Evolutionary conservation across 2,888 invertebrate genomes (phyloP), one percentile per base, ranked within the genome.

Genomic region (Tetheella fluctuosa): DNA sequence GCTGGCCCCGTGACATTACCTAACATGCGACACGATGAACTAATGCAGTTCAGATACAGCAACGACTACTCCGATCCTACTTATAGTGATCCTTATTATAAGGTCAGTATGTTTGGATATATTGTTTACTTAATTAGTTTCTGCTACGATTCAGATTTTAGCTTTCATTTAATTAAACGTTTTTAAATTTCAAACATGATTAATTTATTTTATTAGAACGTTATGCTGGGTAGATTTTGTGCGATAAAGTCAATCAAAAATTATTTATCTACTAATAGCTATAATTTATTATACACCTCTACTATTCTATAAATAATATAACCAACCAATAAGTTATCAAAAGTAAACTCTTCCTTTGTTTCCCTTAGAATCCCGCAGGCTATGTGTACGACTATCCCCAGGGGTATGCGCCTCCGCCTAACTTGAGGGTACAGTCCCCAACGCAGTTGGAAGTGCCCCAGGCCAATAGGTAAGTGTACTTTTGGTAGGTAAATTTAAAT

Each of bases 1-100:
- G 97, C 97, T 0, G 97, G 97, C 0, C 97, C 97, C 0, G 97
- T 97, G 6, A 95, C 95, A 60, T 94, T 97, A 72, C 94, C 95
- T 13, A 91, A 94, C 64, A 95, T 96, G 71, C 95, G 95, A 71
- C 94, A 95, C 61, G 94, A 95, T 34, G 91, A 91, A 20, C 74
- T 91, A 65, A 79, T 92, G 83, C 91, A 88, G 71, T 91, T 91
- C 73, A 83, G 94, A 77, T 96, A 96, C 80, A 96, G 96, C 76
- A 95, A 95, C 64, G 97, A 97, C 79, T 97, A 96, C 79, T 95
- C 96, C 55, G 97, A 97, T 70, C 96, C 96, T 2, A 94, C 95
- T 59, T 97, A 96, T 60, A 84, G 79, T 60, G 92, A 91, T 58
- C 77, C 86, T 64, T 91, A 91, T 78, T 91, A 94, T 93, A 94